Evolutionary conservation across 1,140 invertebrate species (phyloP), one percentile per base, ranked within the genome.

Genomic region (Andricus grossulariae): DNA sequence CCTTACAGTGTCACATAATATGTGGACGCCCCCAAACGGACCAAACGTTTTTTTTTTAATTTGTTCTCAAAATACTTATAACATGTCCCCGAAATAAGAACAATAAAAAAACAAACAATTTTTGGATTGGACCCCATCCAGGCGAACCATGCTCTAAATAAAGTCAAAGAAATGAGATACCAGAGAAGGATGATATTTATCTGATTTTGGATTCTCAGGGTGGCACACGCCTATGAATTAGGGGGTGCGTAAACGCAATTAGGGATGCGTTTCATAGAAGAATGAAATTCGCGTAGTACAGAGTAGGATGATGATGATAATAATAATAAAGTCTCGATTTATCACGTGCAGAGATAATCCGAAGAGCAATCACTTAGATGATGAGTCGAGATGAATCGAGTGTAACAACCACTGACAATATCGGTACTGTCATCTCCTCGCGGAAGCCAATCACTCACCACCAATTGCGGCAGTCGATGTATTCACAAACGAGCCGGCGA

Each of bases 391-490:
- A 32, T 32, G 25, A 32, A 5, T 32, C 78, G 79, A 84, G 79
- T 81, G 75, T 72, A 78, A 81, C 74, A 78, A 81, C 74, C 82
- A 66, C 77, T 73, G 78, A 83, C 82, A 82, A 83, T 82, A 60
- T 76, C 71, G 78, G 75, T 45, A 82, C 88, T 90, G 90, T 90
- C 90, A 88, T 76, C 80, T 83, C 83, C n/a, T 82, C 79, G 60
- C 70, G 25, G 71, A 57, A 73, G 66, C 79, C 85, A 91, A 91
- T 91, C 90, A 89, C 77, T 91, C 90, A 91, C 80, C 73, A 78
- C 82, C 55, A 66, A 74, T 55, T 55, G 25, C 25, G 72, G 70
- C 50, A 73, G 57, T 72, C 57, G 57, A 75, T 19, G 57, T 45
- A 72, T 74, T 72, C 73, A 57, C n/a, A n/a, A 66, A 66, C 21